Conservation (phyloP, 2,888 invertebrate species). For the Pterobdella sp. region DNA sequence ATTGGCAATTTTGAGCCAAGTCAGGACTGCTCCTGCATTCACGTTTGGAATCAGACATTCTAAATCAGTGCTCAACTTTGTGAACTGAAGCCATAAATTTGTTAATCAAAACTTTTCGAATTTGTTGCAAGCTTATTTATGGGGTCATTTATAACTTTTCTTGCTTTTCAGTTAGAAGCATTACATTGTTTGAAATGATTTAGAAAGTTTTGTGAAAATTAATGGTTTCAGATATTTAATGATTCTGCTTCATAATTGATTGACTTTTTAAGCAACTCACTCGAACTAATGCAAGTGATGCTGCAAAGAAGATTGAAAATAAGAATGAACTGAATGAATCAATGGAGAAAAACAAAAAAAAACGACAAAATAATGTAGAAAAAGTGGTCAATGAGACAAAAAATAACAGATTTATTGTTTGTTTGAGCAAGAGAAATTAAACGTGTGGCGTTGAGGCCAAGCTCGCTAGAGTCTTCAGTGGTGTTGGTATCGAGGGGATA, state of each 20-base stretch:
- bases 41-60: slow-evolving; percentile 28
- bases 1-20: not conserved
- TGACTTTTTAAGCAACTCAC: not conserved
- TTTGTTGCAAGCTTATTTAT: no score
- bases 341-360: not conserved
- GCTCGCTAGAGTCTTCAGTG: not conserved
- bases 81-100: not conserved
- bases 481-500: not conserved
- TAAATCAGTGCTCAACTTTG: not conserved
- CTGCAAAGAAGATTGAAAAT: not conserved
- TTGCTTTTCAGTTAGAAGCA: no score
- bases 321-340: not conserved
- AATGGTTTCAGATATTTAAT: not conserved
- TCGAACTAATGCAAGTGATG: not conserved
- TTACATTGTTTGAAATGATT: no score
- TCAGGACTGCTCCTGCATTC: slow-evolving; percentile 21
- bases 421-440: not conserved
- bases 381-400: not conserved
- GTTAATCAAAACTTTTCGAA: no score
- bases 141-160: no score
- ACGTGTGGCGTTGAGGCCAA: not conserved
- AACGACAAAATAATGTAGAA: not conserved
- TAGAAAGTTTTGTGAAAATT: not conserved
- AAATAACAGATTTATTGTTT: not conserved
- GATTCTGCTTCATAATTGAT: not conserved